Evolutionary conservation across 2,797 vertebrate species (phyloP), one percentile per base, ranked within the genome.

Genomic region (Gephyroberyx darwinii): DNA sequence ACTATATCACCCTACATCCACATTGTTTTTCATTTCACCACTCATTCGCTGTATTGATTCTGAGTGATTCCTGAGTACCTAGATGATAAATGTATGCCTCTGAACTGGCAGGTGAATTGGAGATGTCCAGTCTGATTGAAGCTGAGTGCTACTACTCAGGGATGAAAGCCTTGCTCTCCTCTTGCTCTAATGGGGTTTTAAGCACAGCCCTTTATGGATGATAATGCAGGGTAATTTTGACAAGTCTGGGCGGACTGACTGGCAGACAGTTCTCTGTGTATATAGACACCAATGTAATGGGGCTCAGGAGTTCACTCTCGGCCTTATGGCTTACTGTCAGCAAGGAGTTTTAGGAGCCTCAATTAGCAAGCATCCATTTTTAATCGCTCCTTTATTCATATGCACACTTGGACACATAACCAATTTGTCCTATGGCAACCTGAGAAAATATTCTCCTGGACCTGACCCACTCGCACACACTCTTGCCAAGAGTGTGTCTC

Each of bases 181-280:
- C 86, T 76, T 60, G 63, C 75, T 74, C 90, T 93, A 93, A 93
- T 92, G 90, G 91, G 78, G 77, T 85, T 91, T 91, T 92, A 92
- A 93, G 91, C 91, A 89, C 88, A 75, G 63, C 22, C 78, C 65
- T 81, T 90, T 91, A 92, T 88, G 88, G 89, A 82, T 80, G 76
- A 80, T 93, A 92, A 93, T 92, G 91, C 80, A 86, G 75, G 84
- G 85, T 90, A 89, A 91, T 90, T 88, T 85, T 86, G 85, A 91
- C 88, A 87, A 80, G 84, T 88, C 77, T 85, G 68, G 30, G 75
- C 71, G 69, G 65, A 84, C 72, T 84, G 75, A 81, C 85, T 80
- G 83, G 81, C 80, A 82, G 81, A 68, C 80, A 63, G 52, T 45
- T 78, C 59, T 66, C 64, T 69, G 71, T 82, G 83, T 65, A 30